These are phyloP conservation scores for Strix aluco DNA, from an alignment of 2,113 vertebrate genomes.

Conservation along the genomic window DNA sequence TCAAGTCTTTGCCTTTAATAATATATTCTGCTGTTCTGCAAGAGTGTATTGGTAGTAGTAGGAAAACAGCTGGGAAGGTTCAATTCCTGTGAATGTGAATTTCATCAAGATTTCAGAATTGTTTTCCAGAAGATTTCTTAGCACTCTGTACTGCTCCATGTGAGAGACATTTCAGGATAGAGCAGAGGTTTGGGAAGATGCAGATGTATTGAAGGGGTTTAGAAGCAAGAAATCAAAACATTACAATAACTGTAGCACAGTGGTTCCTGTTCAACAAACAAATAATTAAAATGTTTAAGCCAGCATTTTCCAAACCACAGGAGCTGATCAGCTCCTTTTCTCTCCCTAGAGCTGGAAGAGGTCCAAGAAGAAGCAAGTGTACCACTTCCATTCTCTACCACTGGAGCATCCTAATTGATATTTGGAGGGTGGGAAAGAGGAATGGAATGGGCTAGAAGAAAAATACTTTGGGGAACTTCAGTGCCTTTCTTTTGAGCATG, in stretches of 20 bases:
- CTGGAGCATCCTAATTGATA: background rate
- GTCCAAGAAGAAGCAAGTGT: background rate
- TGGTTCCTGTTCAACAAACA: background rate
- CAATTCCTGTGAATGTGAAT: background rate
- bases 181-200: background rate
- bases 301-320: background rate
- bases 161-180: background rate
- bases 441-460: fast-evolving
- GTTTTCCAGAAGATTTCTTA: background rate
- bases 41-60: background rate
- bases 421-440: background rate
- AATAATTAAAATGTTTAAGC: background rate
- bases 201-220: background rate
- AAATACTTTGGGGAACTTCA: background rate
- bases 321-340: background rate
- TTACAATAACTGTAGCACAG: background rate
- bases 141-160: background rate
- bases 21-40: background rate
- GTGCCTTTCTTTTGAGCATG: background rate
- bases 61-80: background rate
- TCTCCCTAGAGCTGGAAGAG: background rate
- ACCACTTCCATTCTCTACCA: background rate
- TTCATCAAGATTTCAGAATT: background rate
- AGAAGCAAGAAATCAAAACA: background rate
- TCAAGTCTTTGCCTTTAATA: background rate